Evolutionary conservation across 2,113 vertebrate species (phyloP).

Genomic region (Toxotes chatareus): DNA sequence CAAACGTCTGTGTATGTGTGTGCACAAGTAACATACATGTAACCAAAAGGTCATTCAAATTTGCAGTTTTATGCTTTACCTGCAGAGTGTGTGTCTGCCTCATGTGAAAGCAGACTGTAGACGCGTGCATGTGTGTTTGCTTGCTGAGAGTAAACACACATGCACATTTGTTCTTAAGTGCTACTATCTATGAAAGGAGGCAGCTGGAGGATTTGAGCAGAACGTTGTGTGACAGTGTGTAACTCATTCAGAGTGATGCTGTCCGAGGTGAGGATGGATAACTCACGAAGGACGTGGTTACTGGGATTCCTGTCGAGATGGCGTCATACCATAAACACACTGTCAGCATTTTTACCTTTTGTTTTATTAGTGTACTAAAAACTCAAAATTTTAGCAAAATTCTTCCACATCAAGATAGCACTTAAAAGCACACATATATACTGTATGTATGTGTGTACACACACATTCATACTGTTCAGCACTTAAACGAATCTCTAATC

Average conservation of each 20-base stretch:
- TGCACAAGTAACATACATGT: background rate
- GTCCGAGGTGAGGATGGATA: constrained; percentile 57
- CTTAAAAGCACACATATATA: too few species aligned
- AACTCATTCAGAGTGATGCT: constrained; percentile 57
- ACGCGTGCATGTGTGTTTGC: background rate
- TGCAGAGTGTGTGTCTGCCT: background rate
- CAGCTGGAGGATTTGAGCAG: constrained; percentile 64
- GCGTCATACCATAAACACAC: constrained; percentile 20
- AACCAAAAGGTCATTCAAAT: background rate
- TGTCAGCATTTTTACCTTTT: constrained; percentile 8
- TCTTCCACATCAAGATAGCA: background rate
- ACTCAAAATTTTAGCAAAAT: background rate
- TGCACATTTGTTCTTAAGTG: constrained; percentile 52
- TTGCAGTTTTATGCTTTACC: background rate
- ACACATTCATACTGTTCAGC: background rate
- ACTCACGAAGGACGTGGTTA: constrained; percentile 59
- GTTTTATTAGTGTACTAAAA: background rate
- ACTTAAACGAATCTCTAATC: too few species aligned
- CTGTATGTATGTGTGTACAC: too few species aligned
- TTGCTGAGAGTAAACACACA: constrained; percentile 12
- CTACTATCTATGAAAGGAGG: constrained; percentile 54
- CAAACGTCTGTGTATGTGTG: background rate
- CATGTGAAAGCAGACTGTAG: background rate
- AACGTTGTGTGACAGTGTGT: constrained; percentile 46
- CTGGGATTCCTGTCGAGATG: constrained; percentile 28